phyloP scores from a whole-genome alignment of 1,140 invertebrate species.

The Odontomachus brunneus region DNA sequence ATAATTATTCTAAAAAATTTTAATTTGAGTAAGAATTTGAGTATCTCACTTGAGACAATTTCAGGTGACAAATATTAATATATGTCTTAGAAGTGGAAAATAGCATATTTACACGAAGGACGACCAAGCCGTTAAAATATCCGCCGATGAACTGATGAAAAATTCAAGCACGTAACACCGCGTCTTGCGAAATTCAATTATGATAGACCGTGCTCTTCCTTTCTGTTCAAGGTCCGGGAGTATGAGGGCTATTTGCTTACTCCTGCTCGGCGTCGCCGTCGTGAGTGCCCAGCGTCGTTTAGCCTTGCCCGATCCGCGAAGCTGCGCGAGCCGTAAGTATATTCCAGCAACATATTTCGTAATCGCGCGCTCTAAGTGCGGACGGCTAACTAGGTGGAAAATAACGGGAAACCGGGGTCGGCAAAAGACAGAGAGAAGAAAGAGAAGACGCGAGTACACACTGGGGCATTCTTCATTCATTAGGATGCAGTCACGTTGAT shows the following conservation, averaged over 20 bases:
- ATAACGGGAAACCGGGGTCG: neutral
- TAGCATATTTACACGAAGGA: too few relatives aligned
- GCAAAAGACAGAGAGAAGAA: neutral
- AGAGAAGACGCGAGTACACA: neutral
- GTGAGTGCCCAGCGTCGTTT: conserved; percentile 92
- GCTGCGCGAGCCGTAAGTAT: conserved; percentile 94
- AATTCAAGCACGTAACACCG: neutral
- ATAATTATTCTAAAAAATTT: too few relatives aligned
- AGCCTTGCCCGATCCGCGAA: conserved; percentile 94
- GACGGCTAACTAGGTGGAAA: conserved; percentile 18
- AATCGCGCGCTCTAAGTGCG: neutral
- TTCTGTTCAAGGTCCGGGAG: conserved; percentile 72
- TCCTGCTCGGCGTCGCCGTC: conserved; percentile 89
- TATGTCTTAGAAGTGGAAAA: too few relatives aligned
- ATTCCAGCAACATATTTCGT: conserved; percentile 45
- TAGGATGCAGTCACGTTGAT: neutral
- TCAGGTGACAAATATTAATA: too few relatives aligned
- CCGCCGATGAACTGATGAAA: neutral
- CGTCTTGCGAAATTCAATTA: neutral
- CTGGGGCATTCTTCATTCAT: conserved; percentile 9
- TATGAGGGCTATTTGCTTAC: conserved; percentile 86
- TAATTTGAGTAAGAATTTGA: too few relatives aligned
- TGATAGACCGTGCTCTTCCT: neutral
- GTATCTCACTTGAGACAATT: too few relatives aligned
- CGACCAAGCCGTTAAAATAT: too few relatives aligned